Percentiles rank a stretch among this genome's conserved stretches.
Conservation (phyloP, 2,888 invertebrate genomes). For the Diploptera punctata region DNA sequence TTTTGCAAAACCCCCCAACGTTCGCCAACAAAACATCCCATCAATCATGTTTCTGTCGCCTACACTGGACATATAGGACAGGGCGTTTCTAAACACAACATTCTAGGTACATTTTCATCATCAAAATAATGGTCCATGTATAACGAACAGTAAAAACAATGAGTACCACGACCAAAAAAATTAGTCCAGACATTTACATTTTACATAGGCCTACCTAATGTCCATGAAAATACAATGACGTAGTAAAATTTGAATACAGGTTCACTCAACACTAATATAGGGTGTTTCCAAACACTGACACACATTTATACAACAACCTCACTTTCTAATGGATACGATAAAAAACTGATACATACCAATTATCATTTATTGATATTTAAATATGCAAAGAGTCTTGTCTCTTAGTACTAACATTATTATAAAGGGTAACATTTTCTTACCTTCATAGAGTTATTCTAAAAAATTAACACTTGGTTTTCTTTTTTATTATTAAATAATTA, state of each 20-base stretch:
- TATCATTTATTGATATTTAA: no score
- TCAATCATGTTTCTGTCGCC: constrained; percentile 30
- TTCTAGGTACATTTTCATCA: constrained; percentile 19
- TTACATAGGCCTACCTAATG: neutral
- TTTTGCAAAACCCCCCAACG: neutral
- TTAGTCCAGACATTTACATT: neutral
- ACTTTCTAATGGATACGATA: no score
- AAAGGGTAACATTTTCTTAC: no score
- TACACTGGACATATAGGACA: constrained; percentile 12
- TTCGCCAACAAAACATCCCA: constrained; percentile 22
- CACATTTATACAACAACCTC: no score
- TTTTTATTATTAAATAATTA: no score
- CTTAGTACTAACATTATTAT: no score
- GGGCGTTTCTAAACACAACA: constrained; percentile 14
- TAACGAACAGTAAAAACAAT: constrained; percentile 16
- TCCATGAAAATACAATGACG: constrained; percentile 4
- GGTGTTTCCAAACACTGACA: neutral
- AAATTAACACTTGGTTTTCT: no score
- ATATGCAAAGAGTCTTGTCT: no score
- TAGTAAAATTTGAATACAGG: neutral
- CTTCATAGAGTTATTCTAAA: no score
- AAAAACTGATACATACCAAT: no score
- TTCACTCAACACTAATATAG: neutral
- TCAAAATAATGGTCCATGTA: constrained; percentile 8
- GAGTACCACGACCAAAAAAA: neutral